Percentiles rank a stretch among this genome's conserved stretches.
phyloP scores from a whole-genome alignment of 2,888 invertebrate genomes.

The Kryphioiulus occultus region DNA sequence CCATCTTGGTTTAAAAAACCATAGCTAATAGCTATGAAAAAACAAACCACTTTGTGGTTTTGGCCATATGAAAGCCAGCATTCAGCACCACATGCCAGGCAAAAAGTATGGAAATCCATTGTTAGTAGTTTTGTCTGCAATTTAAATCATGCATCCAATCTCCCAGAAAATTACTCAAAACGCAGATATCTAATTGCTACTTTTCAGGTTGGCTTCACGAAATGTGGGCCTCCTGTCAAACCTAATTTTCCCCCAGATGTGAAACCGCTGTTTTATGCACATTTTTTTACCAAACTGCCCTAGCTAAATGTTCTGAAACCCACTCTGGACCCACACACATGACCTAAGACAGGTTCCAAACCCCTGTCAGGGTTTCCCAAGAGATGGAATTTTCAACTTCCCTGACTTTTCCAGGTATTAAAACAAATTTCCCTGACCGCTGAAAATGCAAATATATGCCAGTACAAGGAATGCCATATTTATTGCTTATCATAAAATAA shows the following conservation, averaged over 20 bases:
- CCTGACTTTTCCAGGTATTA: too few species aligned
- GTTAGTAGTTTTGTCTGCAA: neutral
- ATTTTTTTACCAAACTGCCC: neutral
- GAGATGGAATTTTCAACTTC: too few species aligned
- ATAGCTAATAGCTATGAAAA: too few species aligned
- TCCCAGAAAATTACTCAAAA: neutral
- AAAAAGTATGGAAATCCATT: neutral
- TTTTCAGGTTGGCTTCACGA: neutral
- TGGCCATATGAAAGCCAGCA: neutral
- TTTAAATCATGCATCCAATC: neutral
- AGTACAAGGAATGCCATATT: too few species aligned
- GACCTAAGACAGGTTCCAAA: too few species aligned
- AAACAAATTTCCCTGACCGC: too few species aligned
- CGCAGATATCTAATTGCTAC: neutral
- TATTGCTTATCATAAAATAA: too few species aligned
- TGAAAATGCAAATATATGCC: too few species aligned
- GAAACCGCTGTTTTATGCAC: neutral
- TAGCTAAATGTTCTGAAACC: too few species aligned
- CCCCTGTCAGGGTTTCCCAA: too few species aligned
- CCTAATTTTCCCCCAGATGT: neutral
- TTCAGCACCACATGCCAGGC: neutral
- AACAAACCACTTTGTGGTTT: too few species aligned
- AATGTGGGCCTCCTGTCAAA: neutral
- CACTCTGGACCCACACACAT: neutral
- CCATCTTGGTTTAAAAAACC: too few species aligned